These are phyloP conservation scores for Unio pictorum DNA, from an alignment of 2,888 invertebrate genomes.

Conservation along the genomic window DNA sequence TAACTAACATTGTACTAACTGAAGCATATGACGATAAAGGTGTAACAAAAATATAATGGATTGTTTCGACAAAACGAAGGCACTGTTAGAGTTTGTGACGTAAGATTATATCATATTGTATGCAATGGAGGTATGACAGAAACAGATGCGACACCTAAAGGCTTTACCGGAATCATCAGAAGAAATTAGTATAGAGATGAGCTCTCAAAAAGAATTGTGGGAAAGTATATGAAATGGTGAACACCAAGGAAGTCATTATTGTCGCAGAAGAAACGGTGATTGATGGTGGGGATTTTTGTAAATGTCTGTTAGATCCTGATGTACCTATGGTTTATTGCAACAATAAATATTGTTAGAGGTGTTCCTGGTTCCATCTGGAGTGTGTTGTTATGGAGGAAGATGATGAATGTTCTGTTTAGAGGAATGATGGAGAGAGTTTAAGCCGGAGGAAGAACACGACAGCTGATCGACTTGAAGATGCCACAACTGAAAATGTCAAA, in stretches of 20 bases:
- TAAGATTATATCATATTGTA: constrained; percentile 5
- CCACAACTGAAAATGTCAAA: constrained; percentile 11
- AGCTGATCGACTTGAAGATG: constrained; percentile 4
- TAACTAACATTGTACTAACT: constrained; percentile 13
- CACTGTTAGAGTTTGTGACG: constrained; percentile 9
- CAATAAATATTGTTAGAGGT: constrained; percentile 5
- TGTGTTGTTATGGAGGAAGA: constrained; percentile 12
- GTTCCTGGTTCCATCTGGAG: constrained; percentile 18
- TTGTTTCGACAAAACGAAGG: constrained; percentile 10
- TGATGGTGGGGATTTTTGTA: constrained; percentile 1
- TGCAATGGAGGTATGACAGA: constrained; percentile 5
- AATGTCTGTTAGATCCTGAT: constrained; percentile 6
- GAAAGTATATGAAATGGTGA: constrained; percentile 1
- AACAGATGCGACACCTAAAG: constrained; percentile 7
- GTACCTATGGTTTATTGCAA: constrained; percentile 9
- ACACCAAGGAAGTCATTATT: constrained; percentile 4
- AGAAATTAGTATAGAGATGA: not conserved
- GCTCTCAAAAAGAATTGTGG: constrained; percentile 2
- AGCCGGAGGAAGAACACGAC: not conserved
- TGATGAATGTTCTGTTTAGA: constrained; percentile 11
- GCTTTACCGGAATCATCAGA: not conserved
- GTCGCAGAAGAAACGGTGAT: not conserved
- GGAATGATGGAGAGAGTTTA: constrained; percentile 1
- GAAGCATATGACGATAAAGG: constrained; percentile 10
- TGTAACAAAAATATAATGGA: constrained; percentile 15